Percentiles rank a stretch among this genome's conserved stretches.
phyloP scores from a whole-genome alignment of 2,888 invertebrate genomes.

The Melanargia galathea region DNA sequence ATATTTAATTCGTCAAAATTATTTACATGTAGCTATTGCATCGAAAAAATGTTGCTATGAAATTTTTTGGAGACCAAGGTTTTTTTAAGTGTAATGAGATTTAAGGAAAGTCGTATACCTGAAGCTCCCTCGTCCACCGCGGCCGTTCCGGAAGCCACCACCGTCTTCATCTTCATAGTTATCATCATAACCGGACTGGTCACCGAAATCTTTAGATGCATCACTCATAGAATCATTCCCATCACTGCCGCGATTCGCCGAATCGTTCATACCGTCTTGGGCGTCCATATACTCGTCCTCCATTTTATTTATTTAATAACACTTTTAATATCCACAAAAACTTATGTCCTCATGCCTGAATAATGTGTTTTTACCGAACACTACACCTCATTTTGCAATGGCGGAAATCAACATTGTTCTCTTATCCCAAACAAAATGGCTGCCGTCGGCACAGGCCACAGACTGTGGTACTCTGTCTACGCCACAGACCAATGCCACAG shows the following conservation, averaged over 20 bases:
- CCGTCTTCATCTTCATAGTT: slow-evolving; percentile 69
- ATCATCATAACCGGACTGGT: slow-evolving; percentile 63
- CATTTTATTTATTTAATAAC: slow-evolving; percentile 51
- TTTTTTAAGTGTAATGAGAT: not conserved
- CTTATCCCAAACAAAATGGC: slow-evolving; percentile 62
- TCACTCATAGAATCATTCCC: slow-evolving; percentile 53
- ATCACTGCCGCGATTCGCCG: slow-evolving; percentile 51
- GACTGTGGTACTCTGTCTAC: too few species aligned
- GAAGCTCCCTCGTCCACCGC: slow-evolving; percentile 72
- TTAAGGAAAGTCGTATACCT: slow-evolving; percentile 52
- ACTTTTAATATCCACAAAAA: slow-evolving; percentile 43
- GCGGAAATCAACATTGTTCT: slow-evolving; percentile 60
- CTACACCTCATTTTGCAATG: slow-evolving; percentile 46
- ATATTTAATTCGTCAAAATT: slow-evolving; percentile 13
- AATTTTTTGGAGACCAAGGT: not conserved
- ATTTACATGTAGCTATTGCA: not conserved
- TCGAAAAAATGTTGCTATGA: not conserved
- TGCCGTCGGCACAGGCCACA: slow-evolving; percentile 44
- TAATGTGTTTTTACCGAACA: slow-evolving; percentile 46
- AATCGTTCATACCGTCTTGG: slow-evolving; percentile 61
- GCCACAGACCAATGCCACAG: too few species aligned
- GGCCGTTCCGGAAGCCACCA: slow-evolving; percentile 62
- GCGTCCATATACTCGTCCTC: slow-evolving; percentile 73
- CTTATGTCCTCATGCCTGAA: slow-evolving; percentile 65
- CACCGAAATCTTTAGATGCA: slow-evolving; percentile 65